Percentiles rank a stretch among this genome's conserved stretches.
These are phyloP conservation scores for Porites evermanni DNA, from an alignment of 92 coral and sea anemone genomes.

Conservation along the genomic window DNA sequence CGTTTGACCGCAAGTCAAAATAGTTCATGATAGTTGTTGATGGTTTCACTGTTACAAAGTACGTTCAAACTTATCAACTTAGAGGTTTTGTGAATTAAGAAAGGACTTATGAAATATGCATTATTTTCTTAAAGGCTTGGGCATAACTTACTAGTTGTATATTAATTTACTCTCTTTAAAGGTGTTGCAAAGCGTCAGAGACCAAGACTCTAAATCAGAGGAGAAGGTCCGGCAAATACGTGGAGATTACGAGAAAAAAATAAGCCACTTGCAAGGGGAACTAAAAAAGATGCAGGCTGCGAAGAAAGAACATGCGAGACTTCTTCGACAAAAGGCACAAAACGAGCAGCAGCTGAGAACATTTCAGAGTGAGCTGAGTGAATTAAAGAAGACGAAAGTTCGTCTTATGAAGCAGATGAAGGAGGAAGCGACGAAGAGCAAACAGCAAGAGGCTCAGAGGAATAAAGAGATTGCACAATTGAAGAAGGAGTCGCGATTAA, in stretches of 20 bases:
- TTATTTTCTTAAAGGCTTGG: too few relatives aligned
- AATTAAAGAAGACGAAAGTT: constrained; percentile 90
- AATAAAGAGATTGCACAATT: constrained; percentile 90
- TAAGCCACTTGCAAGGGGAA: constrained; percentile 80
- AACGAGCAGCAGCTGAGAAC: constrained; percentile 86
- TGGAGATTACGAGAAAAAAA: constrained; percentile 89
- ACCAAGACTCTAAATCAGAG: constrained; percentile 80
- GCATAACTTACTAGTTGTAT: too few relatives aligned
- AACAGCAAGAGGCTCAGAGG: constrained; percentile 86
- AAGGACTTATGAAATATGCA: too few relatives aligned
- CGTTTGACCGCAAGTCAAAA: too few relatives aligned
- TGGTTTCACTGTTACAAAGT: too few relatives aligned
- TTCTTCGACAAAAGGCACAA: constrained; percentile 91
- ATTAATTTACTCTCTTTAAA: background rate
- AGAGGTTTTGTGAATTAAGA: too few relatives aligned
- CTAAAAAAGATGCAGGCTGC: constrained; percentile 92
- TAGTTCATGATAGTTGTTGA: too few relatives aligned
- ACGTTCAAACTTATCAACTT: too few relatives aligned
- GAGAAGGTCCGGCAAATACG: constrained; percentile 80
- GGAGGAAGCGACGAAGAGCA: constrained; percentile 90
- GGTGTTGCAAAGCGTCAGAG: constrained; percentile 75
- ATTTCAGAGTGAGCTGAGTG: constrained; percentile 83
- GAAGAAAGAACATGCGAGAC: constrained; percentile 90
- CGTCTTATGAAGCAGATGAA: constrained; percentile 98
- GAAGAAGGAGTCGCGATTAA: constrained; percentile 86